Conservation (phyloP, 2,113 vertebrate genomes). For the Phalacrocorax pelagicus region DNA sequence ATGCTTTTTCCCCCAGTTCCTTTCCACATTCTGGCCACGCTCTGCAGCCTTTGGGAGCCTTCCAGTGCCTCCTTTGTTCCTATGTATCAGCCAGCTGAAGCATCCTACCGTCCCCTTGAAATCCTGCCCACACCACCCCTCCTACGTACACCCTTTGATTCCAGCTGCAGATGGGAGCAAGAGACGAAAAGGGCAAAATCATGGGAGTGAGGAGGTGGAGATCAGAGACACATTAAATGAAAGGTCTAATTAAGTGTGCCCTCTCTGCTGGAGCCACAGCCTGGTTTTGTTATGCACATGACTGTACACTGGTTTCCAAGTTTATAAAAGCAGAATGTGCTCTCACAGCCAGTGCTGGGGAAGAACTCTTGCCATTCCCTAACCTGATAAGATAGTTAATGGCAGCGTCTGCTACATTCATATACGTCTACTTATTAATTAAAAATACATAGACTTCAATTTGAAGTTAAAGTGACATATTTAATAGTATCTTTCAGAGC, state of each 20-base stretch:
- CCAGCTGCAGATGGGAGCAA: constrained; percentile 9
- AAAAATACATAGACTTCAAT: constrained; percentile 40
- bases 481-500: constrained; percentile 30
- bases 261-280: constrained; percentile 22
- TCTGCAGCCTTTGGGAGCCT: not conserved
- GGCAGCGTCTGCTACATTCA: not conserved
- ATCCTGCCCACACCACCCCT: not conserved
- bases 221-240: constrained; percentile 16
- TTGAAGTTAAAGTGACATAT: constrained; percentile 31
- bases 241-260: constrained; percentile 37
- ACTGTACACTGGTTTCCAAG: not conserved
- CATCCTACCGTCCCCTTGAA: not conserved
- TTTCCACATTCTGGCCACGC: not conserved
- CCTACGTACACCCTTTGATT: constrained; percentile 8
- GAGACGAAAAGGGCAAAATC: constrained; percentile 1
- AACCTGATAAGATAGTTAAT: not conserved
- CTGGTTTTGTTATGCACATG: not conserved
- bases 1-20: not conserved
- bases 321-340: not conserved
- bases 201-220: constrained; percentile 27
- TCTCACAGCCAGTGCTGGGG: not conserved
- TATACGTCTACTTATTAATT: constrained; percentile 47
- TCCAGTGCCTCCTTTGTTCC: constrained; percentile 3
- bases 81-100: not conserved
- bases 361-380: not conserved